Conservation (phyloP, 2,113 vertebrate genomes). For the Aptenodytes forsteri region DNA sequence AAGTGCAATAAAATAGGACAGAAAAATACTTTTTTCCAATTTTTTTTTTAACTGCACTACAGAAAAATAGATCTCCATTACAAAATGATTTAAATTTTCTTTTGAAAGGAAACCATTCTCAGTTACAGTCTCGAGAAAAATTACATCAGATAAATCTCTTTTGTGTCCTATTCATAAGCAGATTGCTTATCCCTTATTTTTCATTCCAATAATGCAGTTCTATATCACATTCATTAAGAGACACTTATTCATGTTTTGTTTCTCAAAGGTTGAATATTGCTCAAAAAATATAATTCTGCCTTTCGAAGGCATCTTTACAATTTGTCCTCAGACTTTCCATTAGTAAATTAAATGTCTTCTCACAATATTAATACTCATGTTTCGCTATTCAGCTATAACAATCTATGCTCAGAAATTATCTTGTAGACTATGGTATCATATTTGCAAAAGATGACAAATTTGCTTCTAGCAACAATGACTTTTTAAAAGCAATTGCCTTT, state of each 20-base stretch:
- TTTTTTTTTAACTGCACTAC: not conserved
- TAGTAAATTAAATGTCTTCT: constrained; percentile 8
- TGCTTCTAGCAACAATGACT: not conserved
- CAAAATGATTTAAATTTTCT: not conserved
- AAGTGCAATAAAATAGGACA: not conserved
- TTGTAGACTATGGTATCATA: not conserved
- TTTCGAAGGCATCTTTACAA: not conserved
- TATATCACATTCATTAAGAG: not conserved
- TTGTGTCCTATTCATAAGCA: not conserved
- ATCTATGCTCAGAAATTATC: not conserved
- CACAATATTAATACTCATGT: not conserved
- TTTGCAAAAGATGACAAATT: not conserved
- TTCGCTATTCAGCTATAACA: not conserved
- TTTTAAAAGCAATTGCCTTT: not conserved
- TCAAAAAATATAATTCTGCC: not conserved
- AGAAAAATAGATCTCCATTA: not conserved
- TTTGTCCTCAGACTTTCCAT: not conserved
- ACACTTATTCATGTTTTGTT: not conserved
- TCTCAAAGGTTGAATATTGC: not conserved
- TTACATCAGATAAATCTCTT: not conserved
- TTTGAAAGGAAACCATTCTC: not conserved
- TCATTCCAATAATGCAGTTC: not conserved
- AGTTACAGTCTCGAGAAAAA: not conserved
- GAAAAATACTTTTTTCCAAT: not conserved
- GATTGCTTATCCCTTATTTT: not conserved